Base-by-base conservation (phyloP, 2,113 vertebrate species). In the Gasterosteus aculeatus region DNA sequence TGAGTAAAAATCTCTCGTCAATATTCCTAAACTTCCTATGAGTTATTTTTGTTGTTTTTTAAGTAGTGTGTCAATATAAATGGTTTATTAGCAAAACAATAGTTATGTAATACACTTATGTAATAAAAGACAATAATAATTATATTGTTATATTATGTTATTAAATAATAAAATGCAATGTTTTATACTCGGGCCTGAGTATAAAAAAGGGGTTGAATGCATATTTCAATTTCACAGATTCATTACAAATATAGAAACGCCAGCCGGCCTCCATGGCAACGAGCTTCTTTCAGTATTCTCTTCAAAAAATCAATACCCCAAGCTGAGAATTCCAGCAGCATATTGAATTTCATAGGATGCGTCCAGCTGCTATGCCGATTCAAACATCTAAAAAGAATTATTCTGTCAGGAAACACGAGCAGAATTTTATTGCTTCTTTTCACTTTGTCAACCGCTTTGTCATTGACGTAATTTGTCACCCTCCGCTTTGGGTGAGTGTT, bases 261-360 rank as follows among this genome's bases (percentile, higher is more conserved):
- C 62, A 73, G 78, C 54, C 4, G 75, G 84, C 76, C 33, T 78
- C 82, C 87, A 89, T 91, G 77, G 78, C 82, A 89, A 87, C 78
- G 0, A 62, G 54, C 46, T 42, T 72, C 73, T 84, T 84, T 79
- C 46, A 66, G 65, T 64, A 38, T 29, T 14, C 22, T 38, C 64
- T 76, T 18, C 81, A 69, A 41, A 80, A 84, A 83, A 60, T 85
- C 65, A 38, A 80, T 82, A 44, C 12, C 26, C 38, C 63, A 74
- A 68, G 75, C 57, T 1, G 0, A 31, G 14, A 65, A 38, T 38
- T 38, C 19, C 19, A 53, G 56, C 18, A n/a, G 16, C 42, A 29
- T 38, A 49, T 56, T 33, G 41, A 74, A 22, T 75, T 66, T 79
- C 51, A 61, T 22, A 47, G 7, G 4, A 56, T 18, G n/a, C 0